Percentiles rank a stretch among this genome's conserved stretches.
phyloP scores from a whole-genome alignment of 2,797 vertebrate species.

The Botia kubotai region DNA sequence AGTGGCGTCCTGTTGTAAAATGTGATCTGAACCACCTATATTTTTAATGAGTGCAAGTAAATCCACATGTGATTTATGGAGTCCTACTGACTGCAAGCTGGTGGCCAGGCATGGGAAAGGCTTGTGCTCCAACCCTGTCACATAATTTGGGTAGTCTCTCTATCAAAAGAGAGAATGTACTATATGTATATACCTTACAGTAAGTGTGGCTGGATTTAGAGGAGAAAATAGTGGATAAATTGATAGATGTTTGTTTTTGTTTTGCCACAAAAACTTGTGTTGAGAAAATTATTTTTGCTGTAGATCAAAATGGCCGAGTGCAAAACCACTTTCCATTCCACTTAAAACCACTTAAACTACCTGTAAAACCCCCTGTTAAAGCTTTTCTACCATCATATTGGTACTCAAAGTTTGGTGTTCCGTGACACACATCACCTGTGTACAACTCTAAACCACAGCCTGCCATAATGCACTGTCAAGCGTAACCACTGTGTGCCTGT shows the following conservation, averaged over 20 bases:
- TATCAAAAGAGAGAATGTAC: constrained; percentile 5
- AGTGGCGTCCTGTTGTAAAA: constrained; percentile 68
- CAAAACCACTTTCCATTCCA: constrained; percentile 5
- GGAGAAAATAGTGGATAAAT: constrained; percentile 23
- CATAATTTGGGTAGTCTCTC: background rate
- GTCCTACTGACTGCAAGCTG: constrained; percentile 34
- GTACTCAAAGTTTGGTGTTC: too few species aligned
- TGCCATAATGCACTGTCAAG: background rate
- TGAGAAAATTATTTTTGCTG: constrained; percentile 23
- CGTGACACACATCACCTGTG: background rate
- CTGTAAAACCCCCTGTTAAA: background rate
- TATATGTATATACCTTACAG: background rate
- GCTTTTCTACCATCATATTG: background rate
- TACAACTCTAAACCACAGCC: constrained; percentile 1
- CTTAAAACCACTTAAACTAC: constrained; percentile 35
- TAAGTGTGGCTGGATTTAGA: constrained; percentile 8
- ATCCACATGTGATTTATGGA: constrained; percentile 70
- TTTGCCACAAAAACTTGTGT: background rate
- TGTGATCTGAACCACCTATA: constrained; percentile 68
- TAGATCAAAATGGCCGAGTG: constrained; percentile 9
- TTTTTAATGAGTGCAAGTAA: constrained; percentile 72
- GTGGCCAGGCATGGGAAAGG: constrained; percentile 11
- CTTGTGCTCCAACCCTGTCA: background rate
- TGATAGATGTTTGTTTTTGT: constrained; percentile 1
- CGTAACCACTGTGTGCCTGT: background rate